Evolutionary conservation across 2,888 invertebrate species (phyloP).

Genomic region (Brachypterus glaber): DNA sequence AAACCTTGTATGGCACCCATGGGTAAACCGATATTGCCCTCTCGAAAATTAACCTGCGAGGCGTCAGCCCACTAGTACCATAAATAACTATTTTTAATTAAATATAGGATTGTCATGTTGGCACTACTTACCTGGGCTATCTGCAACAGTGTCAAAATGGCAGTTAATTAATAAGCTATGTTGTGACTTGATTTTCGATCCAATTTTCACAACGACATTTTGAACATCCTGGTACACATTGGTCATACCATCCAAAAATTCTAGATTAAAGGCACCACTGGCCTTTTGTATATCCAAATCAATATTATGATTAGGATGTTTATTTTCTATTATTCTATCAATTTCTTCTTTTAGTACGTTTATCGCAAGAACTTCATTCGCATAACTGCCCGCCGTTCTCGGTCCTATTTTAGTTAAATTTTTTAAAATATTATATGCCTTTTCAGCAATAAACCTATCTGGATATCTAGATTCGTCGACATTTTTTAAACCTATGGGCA

Average conservation of each 20-base stretch:
- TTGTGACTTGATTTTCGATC: constrained; percentile 45
- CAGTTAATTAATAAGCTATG: constrained; percentile 62
- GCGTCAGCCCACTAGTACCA: no score
- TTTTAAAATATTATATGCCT: constrained; percentile 55
- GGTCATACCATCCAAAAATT: constrained; percentile 62
- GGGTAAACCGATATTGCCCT: no score
- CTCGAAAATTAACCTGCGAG: no score
- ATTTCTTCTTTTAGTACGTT: constrained; percentile 42
- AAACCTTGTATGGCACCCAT: no score
- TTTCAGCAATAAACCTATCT: constrained; percentile 50
- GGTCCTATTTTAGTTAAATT: constrained; percentile 54
- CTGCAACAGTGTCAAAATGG: constrained; percentile 65
- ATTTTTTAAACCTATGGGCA: constrained; percentile 48
- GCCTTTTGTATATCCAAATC: constrained; percentile 52
- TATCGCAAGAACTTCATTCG: constrained; percentile 53
- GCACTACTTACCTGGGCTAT: constrained; percentile 61
- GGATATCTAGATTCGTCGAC: constrained; percentile 37
- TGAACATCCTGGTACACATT: constrained; percentile 59
- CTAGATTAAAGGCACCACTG: constrained; percentile 58
- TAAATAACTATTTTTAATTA: no score
- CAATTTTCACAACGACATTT: constrained; percentile 59
- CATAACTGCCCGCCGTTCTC: constrained; percentile 55
- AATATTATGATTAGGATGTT: constrained; percentile 43
- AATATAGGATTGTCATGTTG: no score
- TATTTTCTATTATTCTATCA: constrained; percentile 38